Evolutionary conservation across 2,797 vertebrate genomes (phyloP).

Genomic region (Cossypha polioptera): DNA sequence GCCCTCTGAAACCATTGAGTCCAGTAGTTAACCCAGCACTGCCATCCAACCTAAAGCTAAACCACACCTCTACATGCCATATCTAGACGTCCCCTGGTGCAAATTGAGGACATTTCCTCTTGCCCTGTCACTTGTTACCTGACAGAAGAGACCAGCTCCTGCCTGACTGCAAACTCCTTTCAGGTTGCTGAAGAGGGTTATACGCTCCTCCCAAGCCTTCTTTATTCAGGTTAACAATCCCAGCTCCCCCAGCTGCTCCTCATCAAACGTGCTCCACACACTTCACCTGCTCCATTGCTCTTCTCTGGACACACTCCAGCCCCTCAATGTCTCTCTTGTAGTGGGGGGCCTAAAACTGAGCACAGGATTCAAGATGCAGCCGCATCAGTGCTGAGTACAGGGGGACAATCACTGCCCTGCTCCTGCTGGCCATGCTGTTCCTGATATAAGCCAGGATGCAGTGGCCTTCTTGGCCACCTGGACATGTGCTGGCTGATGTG

Average conservation of each 20-base stretch:
- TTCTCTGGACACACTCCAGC: not conserved
- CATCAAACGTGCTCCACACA: not conserved
- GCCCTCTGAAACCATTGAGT: not conserved
- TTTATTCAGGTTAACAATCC: not conserved
- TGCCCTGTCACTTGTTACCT: not conserved
- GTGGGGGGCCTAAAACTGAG: not conserved
- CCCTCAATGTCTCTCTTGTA: not conserved
- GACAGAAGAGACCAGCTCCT: not conserved
- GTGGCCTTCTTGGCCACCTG: not conserved
- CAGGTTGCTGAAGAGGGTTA: not conserved
- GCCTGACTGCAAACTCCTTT: not conserved
- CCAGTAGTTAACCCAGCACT: not conserved
- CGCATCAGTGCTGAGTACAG: fast-evolving
- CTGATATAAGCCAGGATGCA: not conserved
- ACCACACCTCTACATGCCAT: not conserved
- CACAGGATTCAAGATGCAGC: fast-evolving
- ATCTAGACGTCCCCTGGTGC: fast-evolving
- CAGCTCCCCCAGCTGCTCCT: not conserved
- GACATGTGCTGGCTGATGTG: fast-evolving
- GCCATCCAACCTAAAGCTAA: not conserved
- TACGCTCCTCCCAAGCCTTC: not conserved
- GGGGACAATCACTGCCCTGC: not conserved
- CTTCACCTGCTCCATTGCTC: not conserved
- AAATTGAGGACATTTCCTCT: not conserved
- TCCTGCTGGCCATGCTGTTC: not conserved